A percentile compares a stretch with the other conserved stretches of the same genome.
These are phyloP conservation scores for Agrotis segetum DNA, from an alignment of 2,888 invertebrate species.

Conservation along the genomic window DNA sequence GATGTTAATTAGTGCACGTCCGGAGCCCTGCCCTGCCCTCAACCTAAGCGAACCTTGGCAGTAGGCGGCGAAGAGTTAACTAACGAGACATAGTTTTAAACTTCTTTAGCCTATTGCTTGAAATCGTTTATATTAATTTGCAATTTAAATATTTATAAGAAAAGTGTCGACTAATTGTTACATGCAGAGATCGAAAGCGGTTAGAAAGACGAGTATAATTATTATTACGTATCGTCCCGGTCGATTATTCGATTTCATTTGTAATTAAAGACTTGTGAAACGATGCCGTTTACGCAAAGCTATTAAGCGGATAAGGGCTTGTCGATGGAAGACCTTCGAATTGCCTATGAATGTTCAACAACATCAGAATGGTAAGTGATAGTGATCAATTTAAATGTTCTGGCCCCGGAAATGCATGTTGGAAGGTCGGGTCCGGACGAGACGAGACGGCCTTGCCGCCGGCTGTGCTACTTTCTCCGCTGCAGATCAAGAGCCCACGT, in stretches of 20 bases:
- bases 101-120: not conserved
- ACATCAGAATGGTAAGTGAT: not conserved
- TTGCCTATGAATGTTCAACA: constrained; percentile 25
- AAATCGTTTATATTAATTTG: constrained; percentile 10
- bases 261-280: constrained; percentile 69
- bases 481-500: constrained; percentile 82
- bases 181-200: constrained; percentile 45
- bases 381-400: constrained; percentile 63
- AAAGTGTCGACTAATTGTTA: constrained; percentile 34
- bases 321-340: constrained; percentile 64
- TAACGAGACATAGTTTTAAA: not conserved
- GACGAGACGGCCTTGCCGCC: constrained; percentile 87
- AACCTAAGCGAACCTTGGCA: constrained; percentile 21
- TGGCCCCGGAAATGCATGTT: constrained; percentile 81
- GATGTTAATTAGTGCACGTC: constrained; percentile 31
- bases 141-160: constrained; percentile 26
- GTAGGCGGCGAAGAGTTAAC: constrained; percentile 5
- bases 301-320: constrained; percentile 72
- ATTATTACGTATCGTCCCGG: constrained; percentile 56
- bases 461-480: constrained; percentile 89
- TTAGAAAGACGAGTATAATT: constrained; percentile 58
- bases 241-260: constrained; percentile 65
- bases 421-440: constrained; percentile 87
- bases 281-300: constrained; percentile 70
- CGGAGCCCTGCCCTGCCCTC: not conserved